Evolutionary conservation across 2,888 invertebrate genomes (phyloP).

Genomic region (Eugnorisma glareosa): DNA sequence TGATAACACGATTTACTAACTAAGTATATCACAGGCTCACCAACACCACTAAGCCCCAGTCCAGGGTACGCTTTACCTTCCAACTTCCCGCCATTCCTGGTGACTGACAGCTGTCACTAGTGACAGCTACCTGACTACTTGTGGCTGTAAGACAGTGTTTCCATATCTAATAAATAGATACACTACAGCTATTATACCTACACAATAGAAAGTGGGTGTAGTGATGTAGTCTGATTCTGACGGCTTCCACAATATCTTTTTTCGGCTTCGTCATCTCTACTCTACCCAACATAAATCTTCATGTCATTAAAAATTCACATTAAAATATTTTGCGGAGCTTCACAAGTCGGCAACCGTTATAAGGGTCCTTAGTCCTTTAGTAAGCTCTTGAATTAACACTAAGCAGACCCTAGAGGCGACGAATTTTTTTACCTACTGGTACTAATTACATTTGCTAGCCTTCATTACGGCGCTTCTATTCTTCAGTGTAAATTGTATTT

Average conservation of each 20-base stretch:
- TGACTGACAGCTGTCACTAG: too few species aligned
- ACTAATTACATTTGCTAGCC: constrained; percentile 49
- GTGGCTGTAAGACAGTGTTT: too few species aligned
- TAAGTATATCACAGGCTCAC: too few species aligned
- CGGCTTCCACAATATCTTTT: background rate
- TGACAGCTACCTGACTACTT: too few species aligned
- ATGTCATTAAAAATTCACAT: constrained; percentile 31
- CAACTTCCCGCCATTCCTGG: too few species aligned
- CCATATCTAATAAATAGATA: too few species aligned
- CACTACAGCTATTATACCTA: background rate
- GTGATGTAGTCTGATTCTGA: background rate
- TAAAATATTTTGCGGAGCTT: constrained; percentile 26
- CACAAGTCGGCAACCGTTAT: constrained; percentile 25
- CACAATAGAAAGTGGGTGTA: background rate
- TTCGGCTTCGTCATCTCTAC: background rate
- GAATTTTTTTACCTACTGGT: constrained; percentile 35
- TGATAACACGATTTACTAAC: too few species aligned
- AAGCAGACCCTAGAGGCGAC: constrained; percentile 20
- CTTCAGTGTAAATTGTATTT: constrained; percentile 38
- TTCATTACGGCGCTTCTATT: constrained; percentile 21
- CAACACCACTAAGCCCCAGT: too few species aligned
- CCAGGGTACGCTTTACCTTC: too few species aligned
- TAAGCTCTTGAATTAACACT: constrained; percentile 35
- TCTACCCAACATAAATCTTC: background rate
- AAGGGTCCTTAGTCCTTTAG: constrained; percentile 18